Evolutionary conservation across 2,797 vertebrate genomes (phyloP).

Genomic region (Buceros bicornis): DNA sequence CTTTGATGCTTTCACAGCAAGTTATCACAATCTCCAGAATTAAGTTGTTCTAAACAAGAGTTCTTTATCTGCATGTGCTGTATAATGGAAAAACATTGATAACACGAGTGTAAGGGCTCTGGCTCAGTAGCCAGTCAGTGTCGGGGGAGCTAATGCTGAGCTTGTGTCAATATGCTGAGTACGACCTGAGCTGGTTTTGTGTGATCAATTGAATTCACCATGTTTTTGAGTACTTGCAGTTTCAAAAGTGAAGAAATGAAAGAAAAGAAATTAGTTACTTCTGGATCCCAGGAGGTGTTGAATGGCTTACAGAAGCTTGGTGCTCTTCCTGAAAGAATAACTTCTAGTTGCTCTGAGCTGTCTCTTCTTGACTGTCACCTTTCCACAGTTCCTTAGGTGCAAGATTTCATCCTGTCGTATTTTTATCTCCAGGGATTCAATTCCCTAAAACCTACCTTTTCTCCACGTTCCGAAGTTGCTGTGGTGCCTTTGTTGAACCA

Average conservation of each 20-base stretch:
- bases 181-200: neutral
- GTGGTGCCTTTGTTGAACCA: neutral
- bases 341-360: neutral
- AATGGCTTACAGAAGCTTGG: neutral
- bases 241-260: neutral
- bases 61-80: neutral
- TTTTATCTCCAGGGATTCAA: neutral
- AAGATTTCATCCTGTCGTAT: neutral
- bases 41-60: neutral
- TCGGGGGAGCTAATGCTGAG: neutral
- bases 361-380: neutral
- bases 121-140: neutral
- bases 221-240: neutral
- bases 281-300: neutral
- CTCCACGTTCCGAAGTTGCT: neutral
- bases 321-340: neutral
- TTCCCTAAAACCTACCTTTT: neutral
- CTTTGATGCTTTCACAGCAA: neutral
- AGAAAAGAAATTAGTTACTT: neutral
- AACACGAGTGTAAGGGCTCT: neutral
- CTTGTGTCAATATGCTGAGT: neutral
- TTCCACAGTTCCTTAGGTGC: neutral
- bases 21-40: neutral
- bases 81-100: neutral
- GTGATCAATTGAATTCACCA: neutral